Base-by-base conservation (phyloP, 2,888 invertebrate species). In the Apamea crenata region DNA sequence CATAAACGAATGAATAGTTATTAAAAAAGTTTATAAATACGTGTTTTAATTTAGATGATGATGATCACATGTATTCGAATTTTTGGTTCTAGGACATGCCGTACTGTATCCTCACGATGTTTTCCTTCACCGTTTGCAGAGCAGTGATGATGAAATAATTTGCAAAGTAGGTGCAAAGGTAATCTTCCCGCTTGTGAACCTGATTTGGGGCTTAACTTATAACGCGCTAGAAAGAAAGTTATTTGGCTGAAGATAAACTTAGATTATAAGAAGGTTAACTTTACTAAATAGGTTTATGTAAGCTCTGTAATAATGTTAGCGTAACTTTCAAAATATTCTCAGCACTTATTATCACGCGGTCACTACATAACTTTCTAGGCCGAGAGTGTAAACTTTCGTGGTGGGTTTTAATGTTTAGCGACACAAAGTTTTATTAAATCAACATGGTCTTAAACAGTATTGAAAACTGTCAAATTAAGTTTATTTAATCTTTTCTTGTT, bases 151-250 rank as follows among this genome's bases (percentile, higher is more conserved):
- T n/a, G n/a, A n/a, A n/a, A n/a, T n/a, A n/a, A n/a, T n/a, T n/a
- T n/a, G n/a, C n/a, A n/a, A n/a, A n/a, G 44, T 53, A 73, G 25
- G 36, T 36, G 69, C 40, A 40, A 56, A 72, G 47, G 44, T 82
- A 69, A 63, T 78, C 84, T 59, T 36, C 32, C 63, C 36, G 81
- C 63, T 72, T 47, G 44, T 85, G 32, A 63, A 69, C 44, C 32
- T 6, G 36, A 61, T 86, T 83, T 61, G 50, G 16, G 63, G 72
- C 50, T 75, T 71, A 71, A 50, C 25, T 59, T 72, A 83, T 76
- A 69, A 83, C 53, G 25, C 16, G n/a, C 36, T 73, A 32, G 25
- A 65, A 85, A 73, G 18, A 47, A 76, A 72, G n/a, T 73, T 61
- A 66, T 69, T 76, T 56, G 8, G 44, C 29, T 53, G 16, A 73